A percentile compares a stretch with the other conserved stretches of the same genome.
Evolutionary conservation across 2,888 invertebrate species (phyloP).

Genomic region (Anarsia innoxiella): DNA sequence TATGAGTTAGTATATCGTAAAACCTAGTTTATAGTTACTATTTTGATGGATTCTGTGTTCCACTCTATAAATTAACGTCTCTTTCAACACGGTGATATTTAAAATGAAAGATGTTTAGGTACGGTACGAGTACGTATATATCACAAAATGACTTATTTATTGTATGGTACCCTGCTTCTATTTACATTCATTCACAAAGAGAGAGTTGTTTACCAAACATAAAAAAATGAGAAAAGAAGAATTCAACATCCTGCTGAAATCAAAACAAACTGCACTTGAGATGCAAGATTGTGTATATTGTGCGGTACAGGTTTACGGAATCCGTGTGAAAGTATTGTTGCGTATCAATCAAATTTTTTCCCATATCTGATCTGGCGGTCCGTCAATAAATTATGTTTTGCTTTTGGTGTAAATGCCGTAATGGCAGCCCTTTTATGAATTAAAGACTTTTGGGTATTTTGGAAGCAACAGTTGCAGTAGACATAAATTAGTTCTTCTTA

Average conservation of each 20-base stretch:
- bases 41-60: too few relatives aligned
- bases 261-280: slow-evolving; percentile 8
- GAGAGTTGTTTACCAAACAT: slow-evolving; percentile 8
- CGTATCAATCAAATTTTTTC: slow-evolving; percentile 31
- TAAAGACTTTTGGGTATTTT: slow-evolving; percentile 23
- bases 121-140: too few relatives aligned
- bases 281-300: slow-evolving; percentile 15
- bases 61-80: too few relatives aligned
- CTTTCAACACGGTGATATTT: too few relatives aligned
- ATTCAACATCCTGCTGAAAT: slow-evolving; percentile 4
- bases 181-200: slow-evolving; percentile 17
- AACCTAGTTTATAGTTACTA: too few relatives aligned
- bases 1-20: too few relatives aligned
- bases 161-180: too few relatives aligned
- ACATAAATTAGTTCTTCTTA: too few relatives aligned
- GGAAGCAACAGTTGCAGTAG: slow-evolving; percentile 19
- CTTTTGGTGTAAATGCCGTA: too few relatives aligned
- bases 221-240: slow-evolving; percentile 1
- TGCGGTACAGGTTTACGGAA: slow-evolving; percentile 5
- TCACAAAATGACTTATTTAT: too few relatives aligned
- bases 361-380: slow-evolving; percentile 33
- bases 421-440: slow-evolving; percentile 29
- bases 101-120: too few relatives aligned
- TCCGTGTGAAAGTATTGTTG: slow-evolving; percentile 29
- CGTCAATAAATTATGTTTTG: slow-evolving; percentile 30